These are phyloP conservation scores for Mellilla xanthometata DNA, from an alignment of 2,888 invertebrate genomes.

Conservation along the genomic window DNA sequence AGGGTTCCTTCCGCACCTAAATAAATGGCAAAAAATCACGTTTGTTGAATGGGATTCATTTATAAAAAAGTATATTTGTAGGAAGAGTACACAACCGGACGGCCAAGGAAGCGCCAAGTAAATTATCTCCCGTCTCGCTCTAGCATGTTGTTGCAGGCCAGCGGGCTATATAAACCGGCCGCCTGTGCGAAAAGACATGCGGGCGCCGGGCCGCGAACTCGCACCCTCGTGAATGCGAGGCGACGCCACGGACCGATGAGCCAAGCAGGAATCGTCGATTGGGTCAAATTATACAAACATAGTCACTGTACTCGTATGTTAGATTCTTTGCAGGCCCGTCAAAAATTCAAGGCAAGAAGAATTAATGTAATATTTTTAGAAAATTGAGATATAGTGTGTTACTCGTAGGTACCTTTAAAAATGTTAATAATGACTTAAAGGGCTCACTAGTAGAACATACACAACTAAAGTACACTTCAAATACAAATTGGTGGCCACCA, in stretches of 20 bases:
- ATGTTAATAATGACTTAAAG: too few relatives aligned
- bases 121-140: constrained; percentile 49
- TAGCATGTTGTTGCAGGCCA: constrained; percentile 71
- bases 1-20: too few relatives aligned
- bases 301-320: too few relatives aligned
- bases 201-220: constrained; percentile 38
- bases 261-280: constrained; percentile 14
- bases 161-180: constrained; percentile 41
- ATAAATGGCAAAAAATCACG: background rate
- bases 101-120: constrained; percentile 40
- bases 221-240: constrained; percentile 9
- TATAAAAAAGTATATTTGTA: constrained; percentile 33
- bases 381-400: too few relatives aligned
- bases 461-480: too few relatives aligned
- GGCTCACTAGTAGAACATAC: too few relatives aligned
- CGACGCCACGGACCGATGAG: constrained; percentile 19
- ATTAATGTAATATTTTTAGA: too few relatives aligned
- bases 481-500: too few relatives aligned
- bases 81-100: constrained; percentile 69
- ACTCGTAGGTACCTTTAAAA: too few relatives aligned
- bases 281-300: background rate
- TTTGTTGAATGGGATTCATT: too few relatives aligned
- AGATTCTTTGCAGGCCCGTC: too few relatives aligned
- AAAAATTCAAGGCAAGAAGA: too few relatives aligned
- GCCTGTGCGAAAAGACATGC: constrained; percentile 61